Evolutionary conservation across 2,113 vertebrate species (phyloP), one percentile per base, ranked within the genome.

Genomic region (Tragulus kanchil): DNA sequence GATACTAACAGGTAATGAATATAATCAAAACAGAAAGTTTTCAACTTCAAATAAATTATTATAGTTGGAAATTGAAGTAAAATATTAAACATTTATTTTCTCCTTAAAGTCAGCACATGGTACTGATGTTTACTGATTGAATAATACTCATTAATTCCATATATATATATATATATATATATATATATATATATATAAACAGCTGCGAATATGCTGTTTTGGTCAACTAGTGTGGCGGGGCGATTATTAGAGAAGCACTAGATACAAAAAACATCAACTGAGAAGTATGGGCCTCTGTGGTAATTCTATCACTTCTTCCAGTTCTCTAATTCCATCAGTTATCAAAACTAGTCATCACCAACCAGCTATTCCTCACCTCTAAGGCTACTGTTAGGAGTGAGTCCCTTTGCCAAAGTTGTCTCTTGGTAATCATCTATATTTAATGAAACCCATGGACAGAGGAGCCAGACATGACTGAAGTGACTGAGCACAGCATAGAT

Each of bases 231-330:
- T 42, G 77, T 42, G 1, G 11, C 36, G 83, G 86, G 52, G 25
- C 25, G 50, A 45, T 95, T 94, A 92, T 65, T 86, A 92, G 54
- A 86, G 52, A 88, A 75, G 26, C 64, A 86, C 19, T 89, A 6
- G 10, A 84, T 91, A 14, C 48, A 71, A 90, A 95, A 65, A 36
- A 64, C 1, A 54, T 71, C 62, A 89, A 67, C 14, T 75, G 73
- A 67, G 13, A 83, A 28, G 25, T 56, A 67, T 25, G 84, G 11
- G 5, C 89, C 36, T 59, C 42, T 81, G 23, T 73, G 21, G 9
- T 88, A 23, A 13, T 8, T 81, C 13, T 94, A 28, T 85, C 8
- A 28, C 31, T 90, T 90, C 11, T 59, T 81, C 73, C n/a, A 88
- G 13, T 85, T 58, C 75, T 54, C 54, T 65, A 13, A 88, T 65